Percentiles rank a stretch among this genome's conserved stretches.
Conservation (phyloP, 2,113 vertebrate species). For the Micromys minutus region DNA sequence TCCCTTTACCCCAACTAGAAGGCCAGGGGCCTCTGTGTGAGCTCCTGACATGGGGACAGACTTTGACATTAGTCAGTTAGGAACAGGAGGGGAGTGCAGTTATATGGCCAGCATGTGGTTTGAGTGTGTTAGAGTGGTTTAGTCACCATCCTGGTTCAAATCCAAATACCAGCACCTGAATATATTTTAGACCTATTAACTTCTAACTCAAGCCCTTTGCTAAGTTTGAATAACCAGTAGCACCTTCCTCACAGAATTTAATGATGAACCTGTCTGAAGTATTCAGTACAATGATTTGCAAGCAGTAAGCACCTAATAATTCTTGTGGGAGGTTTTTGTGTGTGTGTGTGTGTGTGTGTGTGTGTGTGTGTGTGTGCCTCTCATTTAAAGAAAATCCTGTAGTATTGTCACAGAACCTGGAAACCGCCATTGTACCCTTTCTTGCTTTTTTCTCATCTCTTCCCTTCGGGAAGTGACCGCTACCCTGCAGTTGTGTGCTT, state of each 20-base stretch:
- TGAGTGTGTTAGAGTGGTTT: neutral
- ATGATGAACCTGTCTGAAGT: neutral
- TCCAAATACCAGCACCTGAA: conserved; percentile 18
- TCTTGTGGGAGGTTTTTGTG: conserved; percentile 6
- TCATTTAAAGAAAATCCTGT: neutral
- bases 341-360: neutral
- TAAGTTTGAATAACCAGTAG: conserved; percentile 23
- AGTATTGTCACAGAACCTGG: neutral
- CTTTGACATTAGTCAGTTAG: neutral
- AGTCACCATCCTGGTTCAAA: conserved; percentile 26
- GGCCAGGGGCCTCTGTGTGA: neutral
- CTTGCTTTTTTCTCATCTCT: neutral
- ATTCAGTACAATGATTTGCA: conserved; percentile 18
- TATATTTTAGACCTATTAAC: conserved; percentile 17
- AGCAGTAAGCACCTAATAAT: neutral
- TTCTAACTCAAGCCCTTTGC: neutral
- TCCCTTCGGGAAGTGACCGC: neutral
- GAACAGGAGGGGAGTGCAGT: neutral
- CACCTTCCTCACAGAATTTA: conserved; percentile 2
- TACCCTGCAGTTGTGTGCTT: neutral
- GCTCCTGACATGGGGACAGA: neutral
- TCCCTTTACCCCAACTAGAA: neutral
- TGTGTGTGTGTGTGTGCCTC: neutral
- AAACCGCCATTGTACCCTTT: neutral
- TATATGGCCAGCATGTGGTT: neutral